These are phyloP conservation scores for Oxytorus armatus DNA, from an alignment of 2,888 invertebrate species.

Conservation along the genomic window DNA sequence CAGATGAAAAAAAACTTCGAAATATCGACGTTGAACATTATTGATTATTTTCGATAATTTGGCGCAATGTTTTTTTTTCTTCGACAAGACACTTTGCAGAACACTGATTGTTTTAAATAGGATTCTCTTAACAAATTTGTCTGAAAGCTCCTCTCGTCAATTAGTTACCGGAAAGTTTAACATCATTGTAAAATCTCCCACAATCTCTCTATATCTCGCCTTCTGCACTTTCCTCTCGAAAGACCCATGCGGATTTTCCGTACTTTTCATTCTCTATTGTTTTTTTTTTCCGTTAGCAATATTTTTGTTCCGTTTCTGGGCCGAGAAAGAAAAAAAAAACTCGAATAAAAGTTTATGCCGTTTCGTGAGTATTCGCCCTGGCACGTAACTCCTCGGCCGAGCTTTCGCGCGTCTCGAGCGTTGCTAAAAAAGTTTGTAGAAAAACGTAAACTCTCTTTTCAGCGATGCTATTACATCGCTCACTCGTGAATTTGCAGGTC, in stretches of 20 bases:
- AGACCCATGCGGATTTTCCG: background rate
- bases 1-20: no score
- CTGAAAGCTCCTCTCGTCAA: no score
- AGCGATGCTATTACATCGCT: constrained; percentile 39
- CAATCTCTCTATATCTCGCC: no score
- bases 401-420: constrained; percentile 6
- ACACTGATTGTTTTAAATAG: no score
- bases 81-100: no score
- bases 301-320: background rate
- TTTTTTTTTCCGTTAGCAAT: background rate
- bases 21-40: no score
- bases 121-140: no score
- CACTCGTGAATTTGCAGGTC: constrained; percentile 38
- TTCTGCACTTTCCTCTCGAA: no score
- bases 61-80: no score
- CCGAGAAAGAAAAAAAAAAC: constrained; percentile 16
- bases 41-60: no score
- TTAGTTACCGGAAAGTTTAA: no score
- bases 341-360: constrained; percentile 38
- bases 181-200: no score
- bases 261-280: background rate
- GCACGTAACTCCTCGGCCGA: constrained; percentile 36
- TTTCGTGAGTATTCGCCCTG: constrained; percentile 27
- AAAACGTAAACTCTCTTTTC: constrained; percentile 45
- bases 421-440: constrained; percentile 31